Conservation (phyloP, 2,797 vertebrate species). For the Toxotes lorentzi region DNA sequence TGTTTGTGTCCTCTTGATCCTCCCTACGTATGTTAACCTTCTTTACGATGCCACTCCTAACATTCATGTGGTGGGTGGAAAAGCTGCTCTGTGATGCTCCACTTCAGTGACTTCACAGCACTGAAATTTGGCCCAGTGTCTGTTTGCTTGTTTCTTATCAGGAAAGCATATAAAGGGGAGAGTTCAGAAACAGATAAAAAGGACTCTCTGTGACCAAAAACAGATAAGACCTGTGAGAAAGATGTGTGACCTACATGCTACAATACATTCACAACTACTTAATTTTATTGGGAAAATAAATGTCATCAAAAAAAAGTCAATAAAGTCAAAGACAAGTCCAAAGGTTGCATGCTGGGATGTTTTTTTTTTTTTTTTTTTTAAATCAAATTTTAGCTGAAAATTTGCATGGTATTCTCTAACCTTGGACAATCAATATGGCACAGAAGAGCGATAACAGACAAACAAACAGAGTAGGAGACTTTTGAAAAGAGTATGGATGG, state of each 20-base stretch:
- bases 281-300: conserved; percentile 38
- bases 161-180: conserved; percentile 68
- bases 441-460: conserved; percentile 41
- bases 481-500: conserved; percentile 28
- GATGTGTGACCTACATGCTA: conserved; percentile 19
- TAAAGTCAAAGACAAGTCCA: conserved; percentile 52
- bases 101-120: conserved; percentile 17
- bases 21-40: conserved; percentile 14
- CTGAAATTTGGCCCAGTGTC: conserved; percentile 58
- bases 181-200: conserved; percentile 70
- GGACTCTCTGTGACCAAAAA: conserved; percentile 50
- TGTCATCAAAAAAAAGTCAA: conserved; percentile 42
- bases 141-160: conserved; percentile 73
- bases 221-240: conserved; percentile 40
- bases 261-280: conserved; percentile 11
- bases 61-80: conserved; percentile 11
- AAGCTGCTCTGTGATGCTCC: neutral
- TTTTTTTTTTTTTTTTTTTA: neutral
- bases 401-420: conserved; percentile 32
- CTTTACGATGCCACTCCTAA: conserved; percentile 15
- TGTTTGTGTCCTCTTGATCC: conserved; percentile 18
- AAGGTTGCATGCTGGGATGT: conserved; percentile 57
- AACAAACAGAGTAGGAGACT: conserved; percentile 54
- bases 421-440: conserved; percentile 58
- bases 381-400: conserved; percentile 39